Base-by-base conservation (phyloP, 2,888 invertebrate genomes). In the Acrobasis consociella region DNA sequence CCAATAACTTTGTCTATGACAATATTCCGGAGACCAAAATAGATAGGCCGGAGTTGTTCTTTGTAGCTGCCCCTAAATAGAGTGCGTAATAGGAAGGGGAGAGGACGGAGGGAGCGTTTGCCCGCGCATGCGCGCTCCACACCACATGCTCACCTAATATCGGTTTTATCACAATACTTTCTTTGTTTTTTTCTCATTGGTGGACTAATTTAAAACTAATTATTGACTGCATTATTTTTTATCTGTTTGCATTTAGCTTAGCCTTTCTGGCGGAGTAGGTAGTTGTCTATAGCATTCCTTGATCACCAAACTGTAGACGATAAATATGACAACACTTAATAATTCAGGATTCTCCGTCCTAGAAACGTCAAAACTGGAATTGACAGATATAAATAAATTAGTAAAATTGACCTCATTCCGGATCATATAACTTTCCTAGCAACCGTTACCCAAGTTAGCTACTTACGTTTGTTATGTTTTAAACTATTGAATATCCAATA, bases 31-130 rank as follows among this genome's bases (percentile, higher is more conserved):
- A 83, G 85, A 89, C 89, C 85, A 88, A 92, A 91, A 91, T 91
- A 91, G 91, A 91, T 86, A 86, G 85, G 83, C 78, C 78, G 73
- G 82, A 88, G 83, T 84, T 81, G 87, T 82, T 89, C 90, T 87
- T 87, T 89, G 90, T 88, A 87, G 82, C 89, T 83, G 88, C 91
- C 90, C 90, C 91, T 90, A 91, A 91, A 91, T 90, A 90, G 87
- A 91, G 91, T 89, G 87, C 88, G 90, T 90, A 89, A 89, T 89
- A 84, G 82, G 84, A 87, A 83, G 89, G 91, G 90, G 89, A 86
- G 87, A 87, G 72, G 76, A 77, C 73, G 82, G 76, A 81, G 82
- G 80, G 76, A 80, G 77, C 80, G 82, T 77, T 78, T 80, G 70
- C 66, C 72, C 83, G 85, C 89, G 89, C 89, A 83, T 86, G 91